Percentiles rank a stretch among this genome's conserved stretches.
phyloP scores from a whole-genome alignment of 1,140 invertebrate species.

The Amyelois transitella region DNA sequence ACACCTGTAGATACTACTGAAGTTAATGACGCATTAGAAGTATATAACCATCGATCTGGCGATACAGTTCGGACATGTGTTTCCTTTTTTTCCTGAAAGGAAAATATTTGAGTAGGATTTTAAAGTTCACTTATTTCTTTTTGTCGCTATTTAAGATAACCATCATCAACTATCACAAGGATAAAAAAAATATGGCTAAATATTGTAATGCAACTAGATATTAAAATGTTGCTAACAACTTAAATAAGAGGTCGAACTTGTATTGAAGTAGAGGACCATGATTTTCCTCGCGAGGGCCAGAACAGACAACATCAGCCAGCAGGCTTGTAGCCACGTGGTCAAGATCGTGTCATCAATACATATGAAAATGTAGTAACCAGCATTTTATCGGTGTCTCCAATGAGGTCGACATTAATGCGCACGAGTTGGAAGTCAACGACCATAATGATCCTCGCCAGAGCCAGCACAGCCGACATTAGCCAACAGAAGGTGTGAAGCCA shows the following conservation, averaged over 20 bases:
- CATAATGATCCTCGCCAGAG: conserved; percentile 42
- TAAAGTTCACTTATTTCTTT: too few relatives aligned
- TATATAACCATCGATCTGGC: conserved; percentile 19
- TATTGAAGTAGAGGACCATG: too few relatives aligned
- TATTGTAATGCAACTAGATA: too few relatives aligned
- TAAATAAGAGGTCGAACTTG: too few relatives aligned
- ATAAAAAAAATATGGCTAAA: too few relatives aligned
- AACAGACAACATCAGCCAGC: too few relatives aligned
- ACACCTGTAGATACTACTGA: neutral
- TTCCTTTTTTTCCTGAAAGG: conserved; percentile 41
- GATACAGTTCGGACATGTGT: conserved; percentile 39
- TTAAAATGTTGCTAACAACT: too few relatives aligned
- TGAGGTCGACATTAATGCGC: conserved; percentile 41
- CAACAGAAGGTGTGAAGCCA: conserved; percentile 68
- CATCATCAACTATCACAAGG: too few relatives aligned
- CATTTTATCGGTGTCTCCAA: conserved; percentile 48
- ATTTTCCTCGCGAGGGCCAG: too few relatives aligned
- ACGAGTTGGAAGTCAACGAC: conserved; percentile 65
- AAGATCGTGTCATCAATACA: too few relatives aligned
- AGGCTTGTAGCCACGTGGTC: too few relatives aligned
- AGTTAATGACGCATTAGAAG: neutral
- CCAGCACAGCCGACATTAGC: conserved; percentile 44
- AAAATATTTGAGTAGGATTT: neutral
- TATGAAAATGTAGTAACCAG: conserved; percentile 35
- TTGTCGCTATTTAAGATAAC: too few relatives aligned